Evolutionary conservation across 2,888 invertebrate species (phyloP).

Genomic region (Mycalesis mineus): DNA sequence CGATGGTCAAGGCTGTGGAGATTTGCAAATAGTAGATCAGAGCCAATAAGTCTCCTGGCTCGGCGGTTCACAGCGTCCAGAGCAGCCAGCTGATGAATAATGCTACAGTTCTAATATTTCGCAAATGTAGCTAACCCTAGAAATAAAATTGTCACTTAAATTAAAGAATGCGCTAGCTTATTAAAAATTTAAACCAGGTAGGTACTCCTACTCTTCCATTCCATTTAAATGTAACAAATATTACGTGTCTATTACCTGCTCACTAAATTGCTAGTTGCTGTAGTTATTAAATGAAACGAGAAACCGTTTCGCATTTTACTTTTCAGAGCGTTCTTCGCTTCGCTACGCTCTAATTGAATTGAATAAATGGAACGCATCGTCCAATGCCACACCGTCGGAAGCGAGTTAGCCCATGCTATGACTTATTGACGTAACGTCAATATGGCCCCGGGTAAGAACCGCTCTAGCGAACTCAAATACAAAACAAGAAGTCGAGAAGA

Average conservation of each 20-base stretch:
- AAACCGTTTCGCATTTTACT: slow-evolving; percentile 5
- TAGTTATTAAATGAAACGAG: not conserved
- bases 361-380: slow-evolving; percentile 25
- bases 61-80: too few species aligned
- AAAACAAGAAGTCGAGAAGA: slow-evolving; percentile 1
- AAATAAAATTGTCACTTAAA: too few species aligned
- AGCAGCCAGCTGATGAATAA: too few species aligned
- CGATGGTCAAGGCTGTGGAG: too few species aligned
- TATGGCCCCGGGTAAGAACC: slow-evolving; percentile 2
- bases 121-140: too few species aligned
- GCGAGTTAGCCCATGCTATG: slow-evolving; percentile 10
- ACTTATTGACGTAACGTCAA: slow-evolving; percentile 1
- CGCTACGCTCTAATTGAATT: slow-evolving; percentile 30
- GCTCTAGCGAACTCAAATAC: not conserved
- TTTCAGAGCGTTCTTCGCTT: slow-evolving; percentile 14
- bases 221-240: not conserved
- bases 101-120: too few species aligned
- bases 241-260: not conserved
- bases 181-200: too few species aligned
- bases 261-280: too few species aligned
- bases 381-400: slow-evolving; percentile 24
- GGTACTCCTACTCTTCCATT: too few species aligned
- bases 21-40: too few species aligned
- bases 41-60: too few species aligned
- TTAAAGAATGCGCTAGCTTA: too few species aligned